A percentile compares a stretch with the other conserved stretches of the same genome.
These are phyloP conservation scores for Caenorhabditis inopinata DNA, from an alignment of 1,140 invertebrate genomes.

Conservation along the genomic window DNA sequence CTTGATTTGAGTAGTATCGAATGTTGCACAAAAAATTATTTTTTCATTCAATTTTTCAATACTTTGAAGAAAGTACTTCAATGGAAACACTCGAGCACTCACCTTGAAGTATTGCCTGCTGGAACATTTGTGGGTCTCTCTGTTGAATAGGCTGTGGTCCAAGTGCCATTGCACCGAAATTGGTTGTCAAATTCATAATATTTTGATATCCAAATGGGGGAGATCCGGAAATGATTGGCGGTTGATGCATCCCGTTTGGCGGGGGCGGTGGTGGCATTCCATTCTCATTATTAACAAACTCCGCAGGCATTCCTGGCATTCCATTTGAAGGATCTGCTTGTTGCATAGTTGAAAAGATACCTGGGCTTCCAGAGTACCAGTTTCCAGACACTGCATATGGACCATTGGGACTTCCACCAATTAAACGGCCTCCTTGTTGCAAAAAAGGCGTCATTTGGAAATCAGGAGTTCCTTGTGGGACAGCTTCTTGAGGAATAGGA, in stretches of 20 bases:
- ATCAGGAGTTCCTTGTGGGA: slow-evolving; percentile 46
- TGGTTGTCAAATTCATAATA: slow-evolving; percentile 16
- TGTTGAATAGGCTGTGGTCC: not conserved
- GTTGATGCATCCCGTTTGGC: not conserved
- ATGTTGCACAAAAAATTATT: too few relatives aligned
- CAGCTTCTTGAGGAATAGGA: not conserved
- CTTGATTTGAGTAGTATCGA: not conserved
- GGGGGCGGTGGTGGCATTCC: not conserved
- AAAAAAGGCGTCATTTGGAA: slow-evolving; percentile 45
- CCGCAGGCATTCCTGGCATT: not conserved
- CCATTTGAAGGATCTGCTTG: not conserved
- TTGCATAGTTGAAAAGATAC: not conserved
- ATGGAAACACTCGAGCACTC: too few relatives aligned
- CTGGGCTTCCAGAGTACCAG: not conserved
- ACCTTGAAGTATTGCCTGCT: slow-evolving; percentile 2
- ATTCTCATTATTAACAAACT: slow-evolving; percentile 8
- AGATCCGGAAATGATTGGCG: slow-evolving; percentile 21
- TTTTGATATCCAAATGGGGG: slow-evolving; percentile 21
- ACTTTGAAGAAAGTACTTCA: too few relatives aligned
- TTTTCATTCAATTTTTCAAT: too few relatives aligned
- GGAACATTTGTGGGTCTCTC: not conserved
- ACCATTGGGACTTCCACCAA: slow-evolving; percentile 41
- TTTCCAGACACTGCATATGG: slow-evolving; percentile 15
- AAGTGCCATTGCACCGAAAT: slow-evolving; percentile 11
- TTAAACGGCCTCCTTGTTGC: slow-evolving; percentile 30